These are phyloP conservation scores for Heliangelus exortis DNA, from an alignment of 2,797 vertebrate genomes.

Conservation along the genomic window DNA sequence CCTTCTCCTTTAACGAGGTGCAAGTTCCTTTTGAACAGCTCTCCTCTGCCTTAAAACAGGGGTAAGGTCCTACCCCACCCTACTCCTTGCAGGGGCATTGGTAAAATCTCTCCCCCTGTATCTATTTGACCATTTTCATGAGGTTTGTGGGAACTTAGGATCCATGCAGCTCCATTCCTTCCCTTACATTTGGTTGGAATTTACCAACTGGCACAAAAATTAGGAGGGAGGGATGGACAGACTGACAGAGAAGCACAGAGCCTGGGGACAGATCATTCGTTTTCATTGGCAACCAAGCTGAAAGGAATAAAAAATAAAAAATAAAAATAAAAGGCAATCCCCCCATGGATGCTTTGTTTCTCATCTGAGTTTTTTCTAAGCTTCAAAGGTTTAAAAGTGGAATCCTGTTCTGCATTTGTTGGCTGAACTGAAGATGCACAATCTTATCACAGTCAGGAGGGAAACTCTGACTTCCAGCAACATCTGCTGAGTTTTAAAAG, in stretches of 20 bases:
- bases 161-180: background rate
- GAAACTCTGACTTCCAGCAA: background rate
- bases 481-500: background rate
- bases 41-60: background rate
- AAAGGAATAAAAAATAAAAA: background rate
- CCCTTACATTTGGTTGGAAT: background rate
- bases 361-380: background rate
- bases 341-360: background rate
- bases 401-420: background rate
- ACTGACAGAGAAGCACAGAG: background rate
- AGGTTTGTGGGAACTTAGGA: background rate
- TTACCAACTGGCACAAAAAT: background rate
- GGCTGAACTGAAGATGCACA: background rate
- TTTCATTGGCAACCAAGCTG: background rate
- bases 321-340: background rate
- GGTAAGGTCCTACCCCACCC: accelerated
- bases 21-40: background rate
- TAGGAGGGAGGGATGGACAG: background rate
- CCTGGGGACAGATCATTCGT: background rate
- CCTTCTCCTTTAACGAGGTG: background rate
- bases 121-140: background rate
- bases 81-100: background rate
- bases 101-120: background rate
- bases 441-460: background rate
- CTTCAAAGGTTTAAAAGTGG: background rate